phyloP scores from a whole-genome alignment of 1,140 invertebrate species.

The Lucilia cuprina region DNA sequence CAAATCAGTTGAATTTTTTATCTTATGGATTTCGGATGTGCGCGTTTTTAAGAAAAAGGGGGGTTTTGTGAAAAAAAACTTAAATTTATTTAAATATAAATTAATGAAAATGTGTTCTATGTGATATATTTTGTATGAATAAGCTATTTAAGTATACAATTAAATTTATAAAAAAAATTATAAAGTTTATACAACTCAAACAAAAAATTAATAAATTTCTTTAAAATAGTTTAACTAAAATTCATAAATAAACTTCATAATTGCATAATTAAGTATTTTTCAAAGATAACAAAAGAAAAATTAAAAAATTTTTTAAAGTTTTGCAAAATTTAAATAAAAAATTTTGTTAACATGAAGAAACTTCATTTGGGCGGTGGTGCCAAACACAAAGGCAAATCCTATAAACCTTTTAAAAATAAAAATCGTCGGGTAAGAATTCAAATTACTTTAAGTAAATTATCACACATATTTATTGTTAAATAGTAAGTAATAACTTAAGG shows the following conservation, averaged over 20 bases:
- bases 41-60: neutral
- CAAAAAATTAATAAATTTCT: neutral
- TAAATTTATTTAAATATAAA: neutral
- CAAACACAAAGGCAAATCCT: slow-evolving; percentile 49
- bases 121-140: too few species aligned
- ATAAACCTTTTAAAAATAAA: slow-evolving; percentile 54
- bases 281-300: neutral
- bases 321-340: neutral
- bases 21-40: slow-evolving; percentile 22
- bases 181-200: neutral
- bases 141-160: too few species aligned
- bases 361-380: slow-evolving; percentile 52
- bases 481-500: neutral
- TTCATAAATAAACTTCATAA: neutral
- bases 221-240: too few species aligned
- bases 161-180: too few species aligned
- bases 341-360: slow-evolving; percentile 51
- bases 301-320: neutral
- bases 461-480: too few species aligned
- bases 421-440: slow-evolving; percentile 49
- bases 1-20: slow-evolving; percentile 35
- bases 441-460: neutral
- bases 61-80: neutral
- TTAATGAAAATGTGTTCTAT: neutral
- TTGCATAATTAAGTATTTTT: slow-evolving; percentile 9